Base-by-base conservation (phyloP, 1,140 invertebrate species). In the Trichonephila clavata region DNA sequence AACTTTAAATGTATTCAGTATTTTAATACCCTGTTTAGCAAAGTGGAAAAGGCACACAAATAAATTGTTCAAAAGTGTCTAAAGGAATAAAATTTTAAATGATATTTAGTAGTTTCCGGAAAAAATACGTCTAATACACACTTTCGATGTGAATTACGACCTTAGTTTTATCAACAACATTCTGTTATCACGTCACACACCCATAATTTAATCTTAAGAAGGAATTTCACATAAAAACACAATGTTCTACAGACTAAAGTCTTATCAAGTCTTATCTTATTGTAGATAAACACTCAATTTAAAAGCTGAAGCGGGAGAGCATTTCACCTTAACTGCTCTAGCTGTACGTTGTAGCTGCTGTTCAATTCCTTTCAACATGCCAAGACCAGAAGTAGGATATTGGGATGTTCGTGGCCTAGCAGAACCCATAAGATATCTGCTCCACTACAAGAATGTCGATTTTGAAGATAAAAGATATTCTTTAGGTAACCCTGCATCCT, bases 401-500 rank as follows among this genome's bases (percentile, higher is more conserved):
- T 98, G 98, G 95, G 96, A 97, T 86, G 94, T 97, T 0, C 97
- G 96, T 94, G 98, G 97, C 83, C 95, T 98, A 16, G 97, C 95
- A 2, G 98, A 98, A 95, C 96, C 97, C 16, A 97, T 97, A 86
- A 96, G 98, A 71, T 97, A 97, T 87, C 95, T 98, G 3, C 95
- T 98, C 0, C 96, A 96, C 77, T 98, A 98, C 95, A 97, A 96
- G 14, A 96, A 96, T 83, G 96, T 97, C 27, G 96, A 97, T 61
- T 98, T 97, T 95, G 97, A 97, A 95, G 98, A 98, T 65, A 95
- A 95, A 43, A 93, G 93, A n/a, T 96, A 96, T 91, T 94, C 95
- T 0, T 16, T 50, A 24, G 39, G 57, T 20, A 39, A 89, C 2
- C 94, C 68, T 61, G 94, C 94, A 63, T 61, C 61, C 13, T 96